Evolutionary conservation across 2,888 invertebrate genomes (phyloP), one percentile per base, ranked within the genome.

Genomic region (Willowsia nigromaculata): DNA sequence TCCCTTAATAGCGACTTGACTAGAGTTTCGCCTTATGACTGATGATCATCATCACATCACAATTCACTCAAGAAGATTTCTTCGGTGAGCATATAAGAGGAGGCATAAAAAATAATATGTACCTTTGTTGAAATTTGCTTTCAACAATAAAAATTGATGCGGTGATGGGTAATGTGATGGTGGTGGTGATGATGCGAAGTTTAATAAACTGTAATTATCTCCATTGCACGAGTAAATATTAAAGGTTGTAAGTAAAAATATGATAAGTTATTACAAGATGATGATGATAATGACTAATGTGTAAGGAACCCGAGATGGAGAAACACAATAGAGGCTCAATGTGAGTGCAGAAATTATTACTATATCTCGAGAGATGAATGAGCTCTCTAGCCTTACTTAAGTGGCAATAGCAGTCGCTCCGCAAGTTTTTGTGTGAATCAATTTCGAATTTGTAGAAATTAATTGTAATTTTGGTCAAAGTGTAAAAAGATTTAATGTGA

Each of bases 141-240:
- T 71, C 56, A 76, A 76, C 85, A 76, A n/a, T 78, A 85, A 78
- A 83, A 85, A 85, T 43, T 43, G 85, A 78, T 85, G 76, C 59
- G 85, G 59, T 76, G 74, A 85, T 76, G 47, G 74, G 85, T 87
- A 65, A 81, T 87, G 74, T 87, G 87, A 88, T 88, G 83, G 68
- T 83, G 65, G 65, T 65, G 68, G 85, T 85, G 89, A 85, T 89
- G 89, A 89, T 89, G 89, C 80, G 65, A 80, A 80, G 71, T 84
- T 89, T 89, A 89, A 89, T 89, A 84, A 84, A 89, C 89, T 89
- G 84, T 85, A 89, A 89, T 89, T 89, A 89, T 89, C 84, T 80
- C 84, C 78, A 85, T 88, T 88, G 88, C 78, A 65, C 84, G 88
- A 88, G 88, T 78, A 88, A 88, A 88, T 88, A 81, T 87, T 76